A percentile compares a stretch with the other conserved stretches of the same genome.
These are phyloP conservation scores for Betta splendens DNA, from an alignment of 2,797 vertebrate species.

Conservation along the genomic window DNA sequence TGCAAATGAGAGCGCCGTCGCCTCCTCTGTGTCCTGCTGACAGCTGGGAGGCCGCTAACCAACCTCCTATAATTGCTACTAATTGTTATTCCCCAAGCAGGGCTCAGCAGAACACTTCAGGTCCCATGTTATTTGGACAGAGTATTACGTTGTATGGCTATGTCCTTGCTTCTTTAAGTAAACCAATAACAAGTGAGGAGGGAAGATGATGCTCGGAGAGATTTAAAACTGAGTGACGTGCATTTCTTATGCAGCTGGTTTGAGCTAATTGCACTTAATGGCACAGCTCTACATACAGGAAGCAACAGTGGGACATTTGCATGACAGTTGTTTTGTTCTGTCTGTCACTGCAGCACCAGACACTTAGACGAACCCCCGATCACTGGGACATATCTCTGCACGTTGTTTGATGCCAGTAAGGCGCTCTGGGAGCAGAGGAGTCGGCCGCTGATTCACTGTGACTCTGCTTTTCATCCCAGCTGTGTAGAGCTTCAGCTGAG, in stretches of 20 bases:
- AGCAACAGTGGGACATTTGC: too few relatives aligned
- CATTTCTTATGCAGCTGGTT: neutral
- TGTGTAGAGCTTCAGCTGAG: too few relatives aligned
- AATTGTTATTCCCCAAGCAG: slow-evolving; percentile 76
- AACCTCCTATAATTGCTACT: slow-evolving; percentile 72
- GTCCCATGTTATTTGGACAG: slow-evolving; percentile 46
- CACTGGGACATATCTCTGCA: too few relatives aligned
- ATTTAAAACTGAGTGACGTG: neutral
- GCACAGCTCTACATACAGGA: neutral
- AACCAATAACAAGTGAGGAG: slow-evolving; percentile 21
- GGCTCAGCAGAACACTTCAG: slow-evolving; percentile 48
- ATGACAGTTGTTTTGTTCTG: too few relatives aligned
- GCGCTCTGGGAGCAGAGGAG: too few relatives aligned
- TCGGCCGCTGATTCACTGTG: too few relatives aligned
- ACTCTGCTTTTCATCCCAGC: too few relatives aligned
- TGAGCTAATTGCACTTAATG: neutral
- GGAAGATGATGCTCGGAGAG: neutral
- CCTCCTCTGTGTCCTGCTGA: slow-evolving; percentile 67
- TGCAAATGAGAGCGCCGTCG: slow-evolving; percentile 71
- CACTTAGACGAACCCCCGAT: too few relatives aligned
- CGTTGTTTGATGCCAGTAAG: too few relatives aligned
- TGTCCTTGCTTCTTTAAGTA: slow-evolving; percentile 21
- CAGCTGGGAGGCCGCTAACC: slow-evolving; percentile 70
- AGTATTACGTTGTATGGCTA: slow-evolving; percentile 20
- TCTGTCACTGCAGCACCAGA: too few relatives aligned